phyloP scores from a whole-genome alignment of 2,888 invertebrate genomes.

The Aphodius sticticus region DNA sequence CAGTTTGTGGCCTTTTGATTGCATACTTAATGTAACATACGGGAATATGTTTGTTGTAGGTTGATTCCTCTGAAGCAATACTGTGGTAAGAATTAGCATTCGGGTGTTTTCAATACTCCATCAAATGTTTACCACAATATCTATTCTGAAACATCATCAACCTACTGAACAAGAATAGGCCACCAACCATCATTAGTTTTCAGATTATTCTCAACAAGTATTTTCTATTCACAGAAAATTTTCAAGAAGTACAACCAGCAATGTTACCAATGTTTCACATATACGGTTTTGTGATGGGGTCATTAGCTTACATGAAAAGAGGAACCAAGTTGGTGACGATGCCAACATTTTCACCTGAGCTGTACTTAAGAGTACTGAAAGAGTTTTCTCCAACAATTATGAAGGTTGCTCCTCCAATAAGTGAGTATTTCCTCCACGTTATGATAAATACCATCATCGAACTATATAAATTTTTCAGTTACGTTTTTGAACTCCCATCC shows the following conservation, averaged over 20 bases:
- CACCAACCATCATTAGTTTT: too few species aligned
- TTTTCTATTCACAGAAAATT: slow-evolving; percentile 55
- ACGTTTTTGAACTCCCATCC: slow-evolving; percentile 74
- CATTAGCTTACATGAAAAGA: slow-evolving; percentile 65
- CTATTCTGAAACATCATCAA: too few species aligned
- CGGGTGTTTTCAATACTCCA: too few species aligned
- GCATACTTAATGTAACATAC: too few species aligned
- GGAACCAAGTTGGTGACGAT: slow-evolving; percentile 75
- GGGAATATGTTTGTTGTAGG: too few species aligned
- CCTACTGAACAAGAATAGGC: too few species aligned
- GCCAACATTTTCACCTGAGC: slow-evolving; percentile 76
- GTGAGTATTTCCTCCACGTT: slow-evolving; percentile 59
- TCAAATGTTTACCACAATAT: too few species aligned
- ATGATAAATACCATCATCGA: not conserved
- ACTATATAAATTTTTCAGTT: slow-evolving; percentile 57
- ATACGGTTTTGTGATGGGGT: slow-evolving; percentile 73
- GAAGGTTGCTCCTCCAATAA: slow-evolving; percentile 83
- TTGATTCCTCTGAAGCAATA: too few species aligned
- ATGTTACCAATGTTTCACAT: slow-evolving; percentile 88
- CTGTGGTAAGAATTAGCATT: too few species aligned
- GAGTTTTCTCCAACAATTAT: slow-evolving; percentile 70
- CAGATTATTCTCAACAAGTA: too few species aligned
- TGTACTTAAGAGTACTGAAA: slow-evolving; percentile 71
- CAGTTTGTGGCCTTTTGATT: too few species aligned
- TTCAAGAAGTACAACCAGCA: slow-evolving; percentile 71